Conservation (phyloP, 1,140 invertebrate species). For the Lordiphosa clarofinis region DNA sequence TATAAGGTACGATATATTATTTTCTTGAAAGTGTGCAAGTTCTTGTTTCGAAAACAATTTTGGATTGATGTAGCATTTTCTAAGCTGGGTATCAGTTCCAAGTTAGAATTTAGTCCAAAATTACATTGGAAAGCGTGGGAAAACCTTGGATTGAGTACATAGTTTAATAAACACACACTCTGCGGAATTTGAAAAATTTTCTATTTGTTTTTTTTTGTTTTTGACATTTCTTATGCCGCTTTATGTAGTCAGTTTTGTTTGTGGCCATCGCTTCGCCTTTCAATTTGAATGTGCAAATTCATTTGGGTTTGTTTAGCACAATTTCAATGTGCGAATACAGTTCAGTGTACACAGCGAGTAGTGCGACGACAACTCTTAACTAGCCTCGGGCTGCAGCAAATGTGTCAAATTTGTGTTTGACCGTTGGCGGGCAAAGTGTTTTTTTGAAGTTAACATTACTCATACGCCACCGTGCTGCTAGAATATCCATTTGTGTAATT, state of each 20-base stretch:
- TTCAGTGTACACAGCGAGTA: conserved; percentile 6
- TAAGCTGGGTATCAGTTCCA: too few species aligned
- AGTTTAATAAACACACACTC: too few species aligned
- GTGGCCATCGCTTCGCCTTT: conserved; percentile 58
- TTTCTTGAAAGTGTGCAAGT: too few species aligned
- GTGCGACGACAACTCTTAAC: conserved; percentile 6
- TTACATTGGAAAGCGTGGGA: too few species aligned
- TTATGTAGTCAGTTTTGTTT: conserved; percentile 34
- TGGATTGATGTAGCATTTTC: too few species aligned
- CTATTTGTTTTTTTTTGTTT: too few species aligned
- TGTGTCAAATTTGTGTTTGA: conserved; percentile 44
- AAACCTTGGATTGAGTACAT: too few species aligned
- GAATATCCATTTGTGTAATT: conserved; percentile 40
- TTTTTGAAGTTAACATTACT: conserved; percentile 44
- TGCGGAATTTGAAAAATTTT: too few species aligned
- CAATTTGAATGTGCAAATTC: conserved; percentile 65
- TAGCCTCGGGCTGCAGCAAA: conserved; percentile 25
- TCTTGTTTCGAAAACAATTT: too few species aligned
- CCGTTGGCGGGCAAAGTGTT: conserved; percentile 13
- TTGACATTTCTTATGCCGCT: conserved; percentile 19
- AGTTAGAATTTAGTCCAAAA: too few species aligned
- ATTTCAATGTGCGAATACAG: conserved; percentile 58
- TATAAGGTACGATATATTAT: too few species aligned
- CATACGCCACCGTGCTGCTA: conserved; percentile 37
- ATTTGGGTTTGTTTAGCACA: conserved; percentile 71